A percentile compares a stretch with the other conserved stretches of the same genome.
These are phyloP conservation scores for Pyrgus malvae DNA, from an alignment of 2,888 invertebrate genomes.

Conservation along the genomic window DNA sequence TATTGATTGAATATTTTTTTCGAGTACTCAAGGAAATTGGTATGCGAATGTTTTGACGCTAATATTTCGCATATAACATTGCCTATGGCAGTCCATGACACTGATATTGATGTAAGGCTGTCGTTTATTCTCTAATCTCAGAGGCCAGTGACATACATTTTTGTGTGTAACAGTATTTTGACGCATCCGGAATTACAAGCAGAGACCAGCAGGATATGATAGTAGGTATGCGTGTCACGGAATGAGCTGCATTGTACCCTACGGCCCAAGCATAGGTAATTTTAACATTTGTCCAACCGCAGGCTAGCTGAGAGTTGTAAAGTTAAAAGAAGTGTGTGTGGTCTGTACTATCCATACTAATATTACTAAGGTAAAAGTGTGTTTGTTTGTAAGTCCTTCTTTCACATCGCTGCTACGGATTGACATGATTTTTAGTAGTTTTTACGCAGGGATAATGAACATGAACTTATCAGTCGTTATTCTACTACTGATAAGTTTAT, in stretches of 20 bases:
- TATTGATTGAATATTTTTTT: not conserved
- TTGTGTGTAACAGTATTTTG: constrained; percentile 58
- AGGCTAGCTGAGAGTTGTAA: not conserved
- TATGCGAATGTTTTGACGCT: not conserved
- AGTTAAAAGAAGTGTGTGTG: too few relatives aligned
- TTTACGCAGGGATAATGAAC: too few relatives aligned
- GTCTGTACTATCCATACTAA: too few relatives aligned
- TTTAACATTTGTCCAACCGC: not conserved
- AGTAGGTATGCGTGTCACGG: constrained; percentile 61
- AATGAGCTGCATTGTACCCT: constrained; percentile 36
- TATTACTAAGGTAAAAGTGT: too few relatives aligned
- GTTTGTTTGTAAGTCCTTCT: too few relatives aligned
- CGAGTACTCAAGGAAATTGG: too few relatives aligned
- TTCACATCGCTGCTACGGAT: too few relatives aligned
- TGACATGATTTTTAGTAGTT: too few relatives aligned
- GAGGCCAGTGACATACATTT: constrained; percentile 51
- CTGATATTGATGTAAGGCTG: not conserved
- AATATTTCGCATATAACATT: not conserved
- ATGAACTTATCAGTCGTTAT: too few relatives aligned
- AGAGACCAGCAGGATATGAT: constrained; percentile 57
- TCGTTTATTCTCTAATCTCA: constrained; percentile 8
- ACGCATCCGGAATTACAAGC: constrained; percentile 60
- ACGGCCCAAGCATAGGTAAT: constrained; percentile 6
- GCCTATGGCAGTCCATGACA: not conserved
- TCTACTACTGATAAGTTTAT: too few relatives aligned